These are phyloP conservation scores for Axis porcinus DNA, from an alignment of 2,113 vertebrate species.

Conservation along the genomic window DNA sequence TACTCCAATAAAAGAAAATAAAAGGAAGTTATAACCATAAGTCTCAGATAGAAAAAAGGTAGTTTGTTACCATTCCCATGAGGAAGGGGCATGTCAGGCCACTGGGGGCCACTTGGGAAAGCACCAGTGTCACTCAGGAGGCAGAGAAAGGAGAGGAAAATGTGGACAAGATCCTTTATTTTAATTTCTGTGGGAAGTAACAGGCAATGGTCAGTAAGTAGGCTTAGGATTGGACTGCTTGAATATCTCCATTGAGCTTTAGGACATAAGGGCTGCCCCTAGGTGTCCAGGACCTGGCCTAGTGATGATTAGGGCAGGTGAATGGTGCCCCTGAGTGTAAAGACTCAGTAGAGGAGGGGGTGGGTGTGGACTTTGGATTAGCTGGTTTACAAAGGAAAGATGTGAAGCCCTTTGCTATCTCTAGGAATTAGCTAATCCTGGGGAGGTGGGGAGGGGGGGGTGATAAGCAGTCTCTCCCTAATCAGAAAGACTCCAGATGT, in stretches of 20 bases:
- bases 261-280: neutral
- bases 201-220: accelerated
- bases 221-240: accelerated
- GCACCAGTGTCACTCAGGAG: accelerated
- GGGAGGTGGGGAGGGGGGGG: neutral
- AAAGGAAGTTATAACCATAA: neutral
- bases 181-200: too few relatives aligned
- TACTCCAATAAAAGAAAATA: neutral
- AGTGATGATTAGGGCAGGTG: neutral
- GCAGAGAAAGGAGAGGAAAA: neutral
- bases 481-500: neutral
- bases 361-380: too few relatives aligned
- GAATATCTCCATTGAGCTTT: neutral
- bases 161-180: accelerated
- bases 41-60: neutral
- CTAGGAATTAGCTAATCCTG: neutral
- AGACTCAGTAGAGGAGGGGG: accelerated
- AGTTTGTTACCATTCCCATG: accelerated
- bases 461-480: neutral
- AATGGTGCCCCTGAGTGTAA: too few relatives aligned
- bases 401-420: neutral
- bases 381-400: neutral
- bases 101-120: accelerated
- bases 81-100: accelerated
- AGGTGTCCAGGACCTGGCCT: neutral